Conservation (phyloP, 2,113 vertebrate genomes). For the Pseudorectes ferrugineus region DNA sequence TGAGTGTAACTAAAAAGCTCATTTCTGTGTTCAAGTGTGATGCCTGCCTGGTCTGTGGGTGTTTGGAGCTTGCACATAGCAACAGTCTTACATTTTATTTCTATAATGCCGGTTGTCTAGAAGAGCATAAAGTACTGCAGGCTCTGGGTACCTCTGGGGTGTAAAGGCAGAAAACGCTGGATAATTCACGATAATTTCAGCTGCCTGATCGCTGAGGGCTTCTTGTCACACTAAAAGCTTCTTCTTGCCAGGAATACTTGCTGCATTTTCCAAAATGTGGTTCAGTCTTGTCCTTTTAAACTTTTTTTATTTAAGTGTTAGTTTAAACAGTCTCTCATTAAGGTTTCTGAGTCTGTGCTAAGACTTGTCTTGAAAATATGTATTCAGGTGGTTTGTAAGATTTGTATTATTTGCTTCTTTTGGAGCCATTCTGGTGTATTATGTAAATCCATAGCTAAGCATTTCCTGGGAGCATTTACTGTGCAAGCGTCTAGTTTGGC, state of each 20-base stretch:
- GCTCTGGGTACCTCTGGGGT: not conserved
- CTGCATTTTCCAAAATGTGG: not conserved
- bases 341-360: not conserved
- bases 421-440: conserved; percentile 45
- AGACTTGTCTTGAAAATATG: conserved; percentile 16
- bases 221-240: not conserved
- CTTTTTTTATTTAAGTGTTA: not conserved
- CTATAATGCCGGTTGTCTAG: not conserved
- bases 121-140: not conserved
- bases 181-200: not conserved
- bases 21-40: not conserved
- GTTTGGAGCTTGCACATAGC: not conserved
- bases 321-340: conserved; percentile 14
- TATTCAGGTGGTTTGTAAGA: conserved; percentile 46
- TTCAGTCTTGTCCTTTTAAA: not conserved
- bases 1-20: not conserved
- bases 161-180: not conserved
- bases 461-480: conserved; percentile 47
- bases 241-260: not conserved
- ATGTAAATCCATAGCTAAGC: conserved; percentile 50
- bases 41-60: not conserved
- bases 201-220: not conserved
- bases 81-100: not conserved
- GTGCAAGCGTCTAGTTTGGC: not conserved
- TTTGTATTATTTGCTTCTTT: conserved; percentile 62